Evolutionary conservation across 2,797 vertebrate genomes (phyloP).

Genomic region (Xenops minutus): DNA sequence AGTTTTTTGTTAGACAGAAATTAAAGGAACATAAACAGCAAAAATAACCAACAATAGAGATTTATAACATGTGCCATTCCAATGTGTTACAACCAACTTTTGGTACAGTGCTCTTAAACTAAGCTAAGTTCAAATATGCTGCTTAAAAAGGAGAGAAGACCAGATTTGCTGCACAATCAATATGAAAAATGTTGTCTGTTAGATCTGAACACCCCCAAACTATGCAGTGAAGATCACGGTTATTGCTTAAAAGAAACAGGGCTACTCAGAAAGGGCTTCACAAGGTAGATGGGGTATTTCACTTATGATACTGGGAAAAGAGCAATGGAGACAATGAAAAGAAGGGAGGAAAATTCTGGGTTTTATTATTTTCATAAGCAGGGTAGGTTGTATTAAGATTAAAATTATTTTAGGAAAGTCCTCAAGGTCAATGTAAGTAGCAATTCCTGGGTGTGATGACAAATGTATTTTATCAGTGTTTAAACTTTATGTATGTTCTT

Average conservation of each 20-base stretch:
- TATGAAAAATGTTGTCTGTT: neutral
- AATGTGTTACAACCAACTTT: neutral
- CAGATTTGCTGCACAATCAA: neutral
- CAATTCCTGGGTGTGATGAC: neutral
- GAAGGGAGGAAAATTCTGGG: neutral
- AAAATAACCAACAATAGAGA: neutral
- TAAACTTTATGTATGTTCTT: neutral
- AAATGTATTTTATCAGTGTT: neutral
- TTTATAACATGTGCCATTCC: neutral
- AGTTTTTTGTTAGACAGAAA: constrained; percentile 50
- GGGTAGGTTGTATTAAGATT: neutral
- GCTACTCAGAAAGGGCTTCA: neutral
- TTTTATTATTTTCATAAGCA: neutral
- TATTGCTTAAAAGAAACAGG: neutral
- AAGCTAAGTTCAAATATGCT: neutral
- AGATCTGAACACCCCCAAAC: neutral
- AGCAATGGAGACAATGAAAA: neutral
- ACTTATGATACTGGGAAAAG: neutral
- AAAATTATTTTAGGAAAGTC: neutral
- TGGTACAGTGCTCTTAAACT: neutral
- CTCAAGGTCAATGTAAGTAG: neutral
- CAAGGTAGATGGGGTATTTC: neutral
- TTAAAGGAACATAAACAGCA: constrained; percentile 3
- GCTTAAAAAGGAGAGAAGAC: neutral
- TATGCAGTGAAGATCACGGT: neutral